Evolutionary conservation across 2,888 invertebrate genomes (phyloP).

Genomic region (Apodemia duryi): DNA sequence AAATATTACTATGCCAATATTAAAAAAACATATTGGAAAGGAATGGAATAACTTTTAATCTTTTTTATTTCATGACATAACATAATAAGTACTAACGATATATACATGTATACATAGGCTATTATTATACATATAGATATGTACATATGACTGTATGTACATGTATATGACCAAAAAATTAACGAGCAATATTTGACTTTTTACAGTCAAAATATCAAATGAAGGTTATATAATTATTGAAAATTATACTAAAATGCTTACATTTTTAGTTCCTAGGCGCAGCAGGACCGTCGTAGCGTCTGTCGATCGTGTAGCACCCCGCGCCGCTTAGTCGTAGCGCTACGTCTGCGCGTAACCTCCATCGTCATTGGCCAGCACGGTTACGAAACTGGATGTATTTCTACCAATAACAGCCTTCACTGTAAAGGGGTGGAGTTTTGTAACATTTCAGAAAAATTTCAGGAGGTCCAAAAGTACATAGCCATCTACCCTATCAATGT

Average conservation of each 20-base stretch:
- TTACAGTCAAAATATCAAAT: slow-evolving; percentile 7
- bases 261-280: slow-evolving; percentile 68
- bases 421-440: slow-evolving; percentile 68
- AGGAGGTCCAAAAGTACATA: slow-evolving; percentile 57
- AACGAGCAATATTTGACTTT: background rate
- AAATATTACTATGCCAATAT: background rate
- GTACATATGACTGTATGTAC: too few species aligned
- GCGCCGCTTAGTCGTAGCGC: slow-evolving; percentile 55
- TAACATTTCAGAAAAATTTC: slow-evolving; percentile 74
- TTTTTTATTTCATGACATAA: too few species aligned
- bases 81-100: too few species aligned
- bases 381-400: slow-evolving; percentile 52
- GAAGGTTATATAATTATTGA: slow-evolving; percentile 17
- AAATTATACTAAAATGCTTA: slow-evolving; percentile 35
- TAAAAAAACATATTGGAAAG: slow-evolving; percentile 1
- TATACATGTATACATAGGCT: too few species aligned
- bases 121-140: too few species aligned
- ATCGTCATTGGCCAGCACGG: slow-evolving; percentile 58
- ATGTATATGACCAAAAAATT: background rate
- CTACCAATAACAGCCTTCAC: slow-evolving; percentile 57
- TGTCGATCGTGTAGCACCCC: slow-evolving; percentile 68
- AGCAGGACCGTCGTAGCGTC: slow-evolving; percentile 67
- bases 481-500: slow-evolving; percentile 47
- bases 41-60: too few species aligned
- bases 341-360: slow-evolving; percentile 70